Base-by-base conservation (phyloP, 2,797 vertebrate species). In the Lateolabrax maculatus region DNA sequence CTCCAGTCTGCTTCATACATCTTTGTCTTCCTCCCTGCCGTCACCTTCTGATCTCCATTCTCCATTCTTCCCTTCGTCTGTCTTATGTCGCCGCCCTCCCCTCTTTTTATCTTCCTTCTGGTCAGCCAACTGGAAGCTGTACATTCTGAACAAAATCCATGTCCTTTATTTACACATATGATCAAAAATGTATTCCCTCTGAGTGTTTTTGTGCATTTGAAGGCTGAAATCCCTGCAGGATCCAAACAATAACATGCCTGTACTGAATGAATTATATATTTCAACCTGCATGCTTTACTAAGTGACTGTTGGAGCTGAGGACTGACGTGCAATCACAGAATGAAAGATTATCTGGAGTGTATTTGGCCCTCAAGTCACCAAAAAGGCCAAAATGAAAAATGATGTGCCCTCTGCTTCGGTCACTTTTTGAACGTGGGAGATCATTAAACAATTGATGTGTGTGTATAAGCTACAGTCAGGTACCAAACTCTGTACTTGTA, bases 241-340 rank as follows among this genome's bases (percentile, higher is more conserved):
- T 56, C 75, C 34, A 68, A 75, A 87, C 84, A 75, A 79, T 44
- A 74, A 68, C 53, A 67, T 21, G 53, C 37, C 53, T 81, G 63
- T 61, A 31, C 31, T 46, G 71, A 21, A 66, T 91, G 21, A 89
- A 91, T 90, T 85, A 90, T 89, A 85, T 16, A 89, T 87, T 56
- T 79, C 64, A 70, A 75, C 77, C 69, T n/a, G 63, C 73, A 68
- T 65, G 58, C 61, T 56, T 51, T 52, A 36, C 83, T 84, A 43
- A 79, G 39, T 56, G 69, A 79, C 65, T 39, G 37, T 56, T 73
- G 37, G 56, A 79, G 49, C 68, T 23, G 48, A 65, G 44, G 36
- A 66, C 71, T 48, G 72, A 72, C 62, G 48, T 61, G 51, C 36
- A 64, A 39, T 83, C 37, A 61, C 73, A 49, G 46, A 10, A 77